These are phyloP conservation scores for Rhodophaea formosa DNA, from an alignment of 2,888 invertebrate genomes.

Conservation along the genomic window DNA sequence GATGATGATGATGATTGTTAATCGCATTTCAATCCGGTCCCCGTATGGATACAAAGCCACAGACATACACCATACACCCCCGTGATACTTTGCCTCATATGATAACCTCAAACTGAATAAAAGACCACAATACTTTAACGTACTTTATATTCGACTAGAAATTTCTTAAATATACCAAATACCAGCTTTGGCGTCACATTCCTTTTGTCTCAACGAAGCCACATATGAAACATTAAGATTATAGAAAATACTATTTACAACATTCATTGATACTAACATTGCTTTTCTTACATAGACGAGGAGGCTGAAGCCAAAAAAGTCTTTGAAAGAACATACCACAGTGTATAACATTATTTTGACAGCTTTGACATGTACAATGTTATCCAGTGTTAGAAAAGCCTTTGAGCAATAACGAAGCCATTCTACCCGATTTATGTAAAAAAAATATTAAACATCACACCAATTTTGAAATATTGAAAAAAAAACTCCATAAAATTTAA, in stretches of 20 bases:
- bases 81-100: too few relatives aligned
- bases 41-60: too few relatives aligned
- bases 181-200: conserved; percentile 43
- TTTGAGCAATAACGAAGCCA: too few relatives aligned
- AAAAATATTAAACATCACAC: too few relatives aligned
- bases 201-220: conserved; percentile 37
- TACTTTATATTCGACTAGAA: conserved; percentile 67
- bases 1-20: too few relatives aligned
- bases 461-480: too few relatives aligned
- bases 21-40: too few relatives aligned
- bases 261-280: conserved; percentile 32
- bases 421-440: too few relatives aligned
- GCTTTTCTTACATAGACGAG: conserved; percentile 24
- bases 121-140: conserved; percentile 36
- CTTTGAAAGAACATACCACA: neutral
- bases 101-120: conserved; percentile 19
- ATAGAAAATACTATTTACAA: conserved; percentile 51
- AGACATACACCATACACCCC: too few relatives aligned
- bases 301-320: neutral
- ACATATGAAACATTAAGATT: conserved; percentile 42
- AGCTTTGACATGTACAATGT: too few relatives aligned
- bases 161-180: conserved; percentile 49
- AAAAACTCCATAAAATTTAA: too few relatives aligned
- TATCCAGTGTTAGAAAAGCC: too few relatives aligned
- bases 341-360: neutral